A percentile compares a stretch with the other conserved stretches of the same genome.
phyloP scores from a whole-genome alignment of 2,888 invertebrate genomes.

The Corbicula japonica region DNA sequence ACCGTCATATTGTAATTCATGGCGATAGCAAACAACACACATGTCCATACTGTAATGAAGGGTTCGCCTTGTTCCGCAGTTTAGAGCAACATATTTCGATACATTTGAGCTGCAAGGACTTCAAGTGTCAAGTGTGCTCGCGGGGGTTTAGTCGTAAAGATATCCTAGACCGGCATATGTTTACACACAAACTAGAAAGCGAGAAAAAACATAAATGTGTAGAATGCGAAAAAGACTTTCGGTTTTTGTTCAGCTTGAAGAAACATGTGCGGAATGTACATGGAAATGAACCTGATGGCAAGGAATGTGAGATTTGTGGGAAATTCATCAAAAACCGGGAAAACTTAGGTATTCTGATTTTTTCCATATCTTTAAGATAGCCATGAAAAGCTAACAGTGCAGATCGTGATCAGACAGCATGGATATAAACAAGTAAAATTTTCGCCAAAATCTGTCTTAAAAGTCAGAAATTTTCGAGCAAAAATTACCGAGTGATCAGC shows the following conservation, averaged over 20 bases:
- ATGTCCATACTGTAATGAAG: constrained; percentile 24
- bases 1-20: constrained; percentile 44
- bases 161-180: constrained; percentile 45
- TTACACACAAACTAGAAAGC: constrained; percentile 24
- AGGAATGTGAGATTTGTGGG: constrained; percentile 47
- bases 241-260: constrained; percentile 45
- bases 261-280: constrained; percentile 51
- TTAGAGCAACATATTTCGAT: constrained; percentile 36
- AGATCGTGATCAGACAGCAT: no score
- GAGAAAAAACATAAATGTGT: constrained; percentile 52
- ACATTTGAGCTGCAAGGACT: constrained; percentile 32
- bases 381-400: no score
- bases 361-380: no score
- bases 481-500: no score
- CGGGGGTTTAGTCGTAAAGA: constrained; percentile 50
- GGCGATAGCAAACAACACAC: constrained; percentile 11
- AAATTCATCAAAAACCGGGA: constrained; percentile 46
- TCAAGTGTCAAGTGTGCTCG: constrained; percentile 32
- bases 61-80: constrained; percentile 28
- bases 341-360: no score
- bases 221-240: constrained; percentile 50
- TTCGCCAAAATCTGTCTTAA: no score
- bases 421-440: no score
- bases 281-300: constrained; percentile 32
- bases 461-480: no score